Evolutionary conservation across 1,140 invertebrate species (phyloP).

Genomic region (Rhagoletis zephyria): DNA sequence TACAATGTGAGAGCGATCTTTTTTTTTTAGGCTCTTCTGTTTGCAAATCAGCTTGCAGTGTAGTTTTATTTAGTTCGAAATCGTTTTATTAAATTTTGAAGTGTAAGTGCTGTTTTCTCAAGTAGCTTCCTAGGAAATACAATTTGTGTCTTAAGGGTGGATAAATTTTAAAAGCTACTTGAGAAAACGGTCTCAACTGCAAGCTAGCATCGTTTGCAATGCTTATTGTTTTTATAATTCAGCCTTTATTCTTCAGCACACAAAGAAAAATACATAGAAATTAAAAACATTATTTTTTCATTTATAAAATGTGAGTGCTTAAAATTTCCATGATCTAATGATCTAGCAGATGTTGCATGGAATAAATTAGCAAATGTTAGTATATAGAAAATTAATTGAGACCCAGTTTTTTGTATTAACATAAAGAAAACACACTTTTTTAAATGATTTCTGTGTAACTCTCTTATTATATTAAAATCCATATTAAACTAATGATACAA

Average conservation of each 20-base stretch:
- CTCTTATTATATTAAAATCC: constrained; percentile 62
- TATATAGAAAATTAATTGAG: constrained; percentile 29
- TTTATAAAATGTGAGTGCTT: constrained; percentile 18
- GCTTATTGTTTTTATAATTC: background rate
- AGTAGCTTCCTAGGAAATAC: too few species aligned
- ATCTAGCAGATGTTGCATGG: background rate
- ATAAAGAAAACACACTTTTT: constrained; percentile 54
- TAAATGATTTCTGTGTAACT: constrained; percentile 69
- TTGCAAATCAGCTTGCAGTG: too few species aligned
- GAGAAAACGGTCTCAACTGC: too few species aligned
- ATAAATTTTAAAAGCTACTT: too few species aligned
- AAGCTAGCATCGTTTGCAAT: too few species aligned
- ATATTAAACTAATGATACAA: constrained; percentile 63
- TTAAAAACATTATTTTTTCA: background rate
- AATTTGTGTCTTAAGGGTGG: too few species aligned
- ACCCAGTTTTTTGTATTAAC: constrained; percentile 51
- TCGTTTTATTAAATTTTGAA: too few species aligned
- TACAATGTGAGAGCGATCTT: too few species aligned
- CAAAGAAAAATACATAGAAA: background rate
- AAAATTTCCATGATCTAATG: background rate
- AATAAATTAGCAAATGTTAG: background rate
- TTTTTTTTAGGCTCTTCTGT: too few species aligned
- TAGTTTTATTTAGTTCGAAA: too few species aligned
- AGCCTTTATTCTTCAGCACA: constrained; percentile 4
- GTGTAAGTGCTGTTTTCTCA: too few species aligned